Conservation (phyloP, 2,797 vertebrate species). For the Miichthys miiuy region DNA sequence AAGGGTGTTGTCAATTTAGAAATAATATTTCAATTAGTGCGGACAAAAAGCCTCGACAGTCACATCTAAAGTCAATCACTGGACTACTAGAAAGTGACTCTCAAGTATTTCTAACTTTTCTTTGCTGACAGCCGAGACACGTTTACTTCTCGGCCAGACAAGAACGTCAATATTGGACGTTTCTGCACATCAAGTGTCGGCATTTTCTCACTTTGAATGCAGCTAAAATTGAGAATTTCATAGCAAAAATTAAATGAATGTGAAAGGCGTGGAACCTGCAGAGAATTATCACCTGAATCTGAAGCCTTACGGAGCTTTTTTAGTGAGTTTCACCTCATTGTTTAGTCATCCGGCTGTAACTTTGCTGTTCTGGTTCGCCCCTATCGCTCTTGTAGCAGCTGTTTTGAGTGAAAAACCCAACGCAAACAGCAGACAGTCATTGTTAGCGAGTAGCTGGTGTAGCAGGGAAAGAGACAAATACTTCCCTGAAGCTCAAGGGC, state of each 20-base stretch:
- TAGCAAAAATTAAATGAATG: background rate
- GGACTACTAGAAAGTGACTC: background rate
- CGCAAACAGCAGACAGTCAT: background rate
- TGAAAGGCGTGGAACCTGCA: background rate
- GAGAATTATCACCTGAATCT: background rate
- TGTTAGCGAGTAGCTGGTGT: background rate
- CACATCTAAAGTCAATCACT: background rate
- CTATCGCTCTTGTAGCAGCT: background rate
- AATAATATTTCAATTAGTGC: too few relatives aligned
- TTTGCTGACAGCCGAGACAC: background rate
- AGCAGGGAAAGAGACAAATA: background rate
- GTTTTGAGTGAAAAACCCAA: background rate
- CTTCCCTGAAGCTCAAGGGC: background rate
- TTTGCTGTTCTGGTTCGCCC: background rate
- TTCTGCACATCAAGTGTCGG: background rate
- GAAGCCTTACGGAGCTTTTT: too few relatives aligned
- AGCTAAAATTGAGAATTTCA: background rate
- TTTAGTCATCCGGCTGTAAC: background rate
- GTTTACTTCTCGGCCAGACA: too few relatives aligned
- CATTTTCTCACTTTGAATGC: background rate
- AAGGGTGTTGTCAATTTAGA: too few relatives aligned
- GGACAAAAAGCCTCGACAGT: background rate
- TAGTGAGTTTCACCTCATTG: background rate
- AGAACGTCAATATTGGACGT: background rate
- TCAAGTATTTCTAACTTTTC: background rate